Evolutionary conservation across 2,888 invertebrate genomes (phyloP).

Genomic region (Lobophora halterata): DNA sequence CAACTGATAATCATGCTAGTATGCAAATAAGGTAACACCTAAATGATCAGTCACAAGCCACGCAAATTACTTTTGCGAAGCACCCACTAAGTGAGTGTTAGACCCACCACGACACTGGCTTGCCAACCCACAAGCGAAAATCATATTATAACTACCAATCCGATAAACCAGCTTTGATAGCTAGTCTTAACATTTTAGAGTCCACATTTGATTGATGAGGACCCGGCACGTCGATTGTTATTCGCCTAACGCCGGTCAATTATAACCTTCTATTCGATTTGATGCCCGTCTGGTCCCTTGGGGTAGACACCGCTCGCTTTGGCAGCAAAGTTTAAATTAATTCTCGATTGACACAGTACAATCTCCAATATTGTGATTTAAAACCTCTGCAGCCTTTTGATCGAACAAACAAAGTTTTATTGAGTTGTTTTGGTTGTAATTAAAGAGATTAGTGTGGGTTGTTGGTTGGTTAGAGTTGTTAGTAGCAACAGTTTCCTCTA

Average conservation of each 20-base stretch:
- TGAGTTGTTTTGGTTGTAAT: conserved; percentile 30
- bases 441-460: conserved; percentile 10
- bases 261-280: conserved; percentile 77
- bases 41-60: conserved; percentile 58
- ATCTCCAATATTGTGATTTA: conserved; percentile 64
- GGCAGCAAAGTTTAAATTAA: conserved; percentile 76
- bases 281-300: conserved; percentile 68
- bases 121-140: conserved; percentile 42
- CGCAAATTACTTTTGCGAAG: conserved; percentile 65
- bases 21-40: conserved; percentile 60
- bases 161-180: conserved; percentile 32
- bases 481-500: conserved; percentile 24
- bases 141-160: conserved; percentile 29
- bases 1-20: conserved; percentile 53
- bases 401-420: conserved; percentile 41
- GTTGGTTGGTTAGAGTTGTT: conserved; percentile 13
- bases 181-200: conserved; percentile 38
- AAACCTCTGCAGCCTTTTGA: conserved; percentile 51
- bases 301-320: conserved; percentile 65
- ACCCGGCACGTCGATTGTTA: conserved; percentile 51
- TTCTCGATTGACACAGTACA: conserved; percentile 73
- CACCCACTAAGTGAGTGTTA: conserved; percentile 64
- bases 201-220: conserved; percentile 51
- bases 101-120: conserved; percentile 50
- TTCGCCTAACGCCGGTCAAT: conserved; percentile 64